These are phyloP conservation scores for Pseudachorutes palmiensis DNA, from an alignment of 1,140 invertebrate genomes.

Conservation along the genomic window DNA sequence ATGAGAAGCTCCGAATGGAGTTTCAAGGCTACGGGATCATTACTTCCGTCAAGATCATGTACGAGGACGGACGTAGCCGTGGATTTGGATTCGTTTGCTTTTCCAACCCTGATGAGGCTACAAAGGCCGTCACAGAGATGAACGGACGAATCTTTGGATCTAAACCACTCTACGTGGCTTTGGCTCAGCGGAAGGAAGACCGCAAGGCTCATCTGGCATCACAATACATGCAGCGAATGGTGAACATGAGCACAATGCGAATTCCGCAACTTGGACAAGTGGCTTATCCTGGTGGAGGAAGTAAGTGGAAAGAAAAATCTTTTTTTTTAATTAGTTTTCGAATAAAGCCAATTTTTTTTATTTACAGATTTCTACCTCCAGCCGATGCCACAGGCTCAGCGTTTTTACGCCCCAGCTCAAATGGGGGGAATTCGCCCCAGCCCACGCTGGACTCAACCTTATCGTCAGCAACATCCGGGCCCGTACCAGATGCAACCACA, in stretches of 20 bases:
- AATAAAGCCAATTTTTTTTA: constrained; percentile 26
- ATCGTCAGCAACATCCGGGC: constrained; percentile 51
- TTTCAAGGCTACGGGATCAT: constrained; percentile 92
- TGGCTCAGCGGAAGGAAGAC: constrained; percentile 98
- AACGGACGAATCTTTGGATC: constrained; percentile 92
- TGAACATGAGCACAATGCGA: constrained; percentile 88
- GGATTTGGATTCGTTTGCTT: constrained; percentile 99
- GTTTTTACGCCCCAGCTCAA: constrained; percentile 72
- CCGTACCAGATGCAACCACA: constrained; percentile 27
- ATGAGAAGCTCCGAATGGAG: constrained; percentile 86
- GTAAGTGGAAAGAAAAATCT: constrained; percentile 19
- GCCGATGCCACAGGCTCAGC: constrained; percentile 70
- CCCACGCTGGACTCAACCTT: constrained; percentile 68
- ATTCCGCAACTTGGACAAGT: constrained; percentile 69
- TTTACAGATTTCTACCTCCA: constrained; percentile 74
- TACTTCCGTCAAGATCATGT: constrained; percentile 93
- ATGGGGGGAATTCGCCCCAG: constrained; percentile 76
- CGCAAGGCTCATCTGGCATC: constrained; percentile 93
- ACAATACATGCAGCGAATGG: constrained; percentile 95
- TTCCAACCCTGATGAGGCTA: constrained; percentile 95
- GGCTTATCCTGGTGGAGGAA: constrained; percentile 38
- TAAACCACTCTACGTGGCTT: constrained; percentile 95
- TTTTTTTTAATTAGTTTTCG: too few relatives aligned
- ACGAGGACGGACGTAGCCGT: constrained; percentile 85
- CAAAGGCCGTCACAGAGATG: constrained; percentile 98